Conservation (phyloP, 2,113 vertebrate species). For the Leucoraja erinaceus region DNA sequence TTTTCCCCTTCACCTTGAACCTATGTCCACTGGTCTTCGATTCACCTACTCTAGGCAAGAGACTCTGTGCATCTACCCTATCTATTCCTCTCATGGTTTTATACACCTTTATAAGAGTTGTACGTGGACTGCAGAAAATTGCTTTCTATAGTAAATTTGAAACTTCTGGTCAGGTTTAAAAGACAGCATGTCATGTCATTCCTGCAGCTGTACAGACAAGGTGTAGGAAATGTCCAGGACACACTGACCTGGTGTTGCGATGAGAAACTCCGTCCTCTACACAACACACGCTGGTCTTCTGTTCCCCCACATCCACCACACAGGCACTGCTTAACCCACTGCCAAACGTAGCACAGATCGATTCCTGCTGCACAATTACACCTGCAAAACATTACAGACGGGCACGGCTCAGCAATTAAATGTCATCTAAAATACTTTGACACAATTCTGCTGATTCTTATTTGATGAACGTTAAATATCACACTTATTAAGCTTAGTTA, state of each 20-base stretch:
- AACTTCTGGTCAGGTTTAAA: not conserved
- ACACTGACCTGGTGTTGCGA: constrained; percentile 78
- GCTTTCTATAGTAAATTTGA: not conserved
- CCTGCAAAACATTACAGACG: constrained; percentile 53
- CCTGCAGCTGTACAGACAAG: not conserved
- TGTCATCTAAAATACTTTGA: not conserved
- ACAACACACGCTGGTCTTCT: constrained; percentile 93
- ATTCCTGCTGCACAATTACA: constrained; percentile 91
- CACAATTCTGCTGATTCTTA: not conserved
- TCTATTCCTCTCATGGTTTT: no score
- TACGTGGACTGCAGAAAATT: not conserved
- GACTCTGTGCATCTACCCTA: no score
- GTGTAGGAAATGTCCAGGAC: not conserved
- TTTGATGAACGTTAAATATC: not conserved
- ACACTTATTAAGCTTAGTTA: not conserved
- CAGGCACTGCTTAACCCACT: constrained; percentile 91
- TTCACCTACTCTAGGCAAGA: no score
- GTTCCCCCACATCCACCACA: constrained; percentile 90
- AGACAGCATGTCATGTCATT: not conserved
- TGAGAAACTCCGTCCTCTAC: constrained; percentile 97
- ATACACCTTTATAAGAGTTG: no score
- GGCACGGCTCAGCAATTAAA: not conserved
- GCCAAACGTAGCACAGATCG: constrained; percentile 88
- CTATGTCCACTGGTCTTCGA: no score
- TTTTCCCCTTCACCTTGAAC: no score